Base-by-base conservation (phyloP, 2,888 invertebrate genomes). In the Saturnia pavonia region DNA sequence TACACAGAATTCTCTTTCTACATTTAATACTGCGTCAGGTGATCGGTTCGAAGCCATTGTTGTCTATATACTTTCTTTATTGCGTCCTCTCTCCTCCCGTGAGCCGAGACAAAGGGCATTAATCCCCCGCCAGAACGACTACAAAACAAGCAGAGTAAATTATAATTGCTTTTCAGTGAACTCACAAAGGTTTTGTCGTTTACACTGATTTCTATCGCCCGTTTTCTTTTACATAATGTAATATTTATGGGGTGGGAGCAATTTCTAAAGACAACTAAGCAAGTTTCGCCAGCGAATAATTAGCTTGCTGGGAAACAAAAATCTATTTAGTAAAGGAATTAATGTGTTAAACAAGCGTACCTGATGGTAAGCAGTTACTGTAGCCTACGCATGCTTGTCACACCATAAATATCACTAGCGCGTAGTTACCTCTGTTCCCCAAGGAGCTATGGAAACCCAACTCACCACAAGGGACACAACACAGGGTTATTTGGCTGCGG, bases 131-230 rank as follows among this genome's bases (percentile, higher is more conserved):
- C 63, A 34, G 65, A 40, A 40, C 65, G 65, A 65, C 40, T 65
- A 40, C 40, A 65, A 65, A 65, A 65, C 65, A 65, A 65, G 65
- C 65, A 65, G 40, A 40, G 40, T 65, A 65, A 65, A 65, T 65
- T 65, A 65, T 65, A 65, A 65, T 65, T 65, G 40, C 65, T 65
- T 60, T 68, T 25, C 48, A 45, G 48, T 25, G 45, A 43, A 48
- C 19, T 34, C 27, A 48, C 48, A 67, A 67, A 65, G 65, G 40
- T n/a, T 40, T 65, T 65, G n/a, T 40, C 65, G 19, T 65, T 34
- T 65, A 65, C 65, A 19, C 8, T n/a, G 40, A 65, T 65, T 40
- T 34, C 40, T 65, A 40, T 19, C 9, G n/a, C 65, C 40, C n/a
- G 63, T n/a, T 34, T n/a, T 19, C 27, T 27, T 19, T 27, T 65